Conservation (phyloP, 2,113 vertebrate species). For the Grus americana region DNA sequence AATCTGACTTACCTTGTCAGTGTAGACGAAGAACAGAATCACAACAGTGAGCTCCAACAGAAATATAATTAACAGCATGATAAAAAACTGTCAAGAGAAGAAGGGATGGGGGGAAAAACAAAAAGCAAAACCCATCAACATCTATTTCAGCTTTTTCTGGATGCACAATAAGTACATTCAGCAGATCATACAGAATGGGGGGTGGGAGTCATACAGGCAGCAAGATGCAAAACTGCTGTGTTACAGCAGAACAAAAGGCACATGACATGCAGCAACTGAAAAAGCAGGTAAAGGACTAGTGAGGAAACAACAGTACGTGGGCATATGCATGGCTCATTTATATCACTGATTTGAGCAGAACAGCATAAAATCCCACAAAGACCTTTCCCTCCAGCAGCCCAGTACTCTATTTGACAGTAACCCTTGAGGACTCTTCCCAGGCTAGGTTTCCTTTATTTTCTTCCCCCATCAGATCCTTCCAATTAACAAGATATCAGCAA, state of each 20-base stretch:
- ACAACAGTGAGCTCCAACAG: constrained; percentile 90
- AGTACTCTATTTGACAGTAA: background rate
- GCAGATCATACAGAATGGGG: background rate
- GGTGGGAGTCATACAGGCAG: background rate
- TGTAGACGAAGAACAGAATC: constrained; percentile 94
- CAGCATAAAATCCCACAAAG: background rate
- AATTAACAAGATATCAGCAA: background rate
- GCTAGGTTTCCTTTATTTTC: background rate
- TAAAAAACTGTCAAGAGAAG: constrained; percentile 89
- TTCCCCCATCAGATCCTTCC: background rate
- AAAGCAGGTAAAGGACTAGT: background rate
- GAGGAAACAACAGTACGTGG: background rate
- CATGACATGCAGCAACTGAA: background rate
- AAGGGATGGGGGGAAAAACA: constrained; percentile 27
- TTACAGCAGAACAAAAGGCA: background rate
- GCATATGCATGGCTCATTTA: background rate
- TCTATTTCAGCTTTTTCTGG: constrained; percentile 20
- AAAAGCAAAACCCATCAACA: constrained; percentile 48
- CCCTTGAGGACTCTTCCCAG: background rate
- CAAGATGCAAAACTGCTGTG: background rate
- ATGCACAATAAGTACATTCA: background rate
- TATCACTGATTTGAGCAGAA: background rate
- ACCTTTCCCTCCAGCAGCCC: background rate
- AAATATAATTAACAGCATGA: constrained; percentile 92
- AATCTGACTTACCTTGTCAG: constrained; percentile 86